Evolutionary conservation across 2,797 vertebrate species (phyloP).

Genomic region (Ptychadena robeensis): DNA sequence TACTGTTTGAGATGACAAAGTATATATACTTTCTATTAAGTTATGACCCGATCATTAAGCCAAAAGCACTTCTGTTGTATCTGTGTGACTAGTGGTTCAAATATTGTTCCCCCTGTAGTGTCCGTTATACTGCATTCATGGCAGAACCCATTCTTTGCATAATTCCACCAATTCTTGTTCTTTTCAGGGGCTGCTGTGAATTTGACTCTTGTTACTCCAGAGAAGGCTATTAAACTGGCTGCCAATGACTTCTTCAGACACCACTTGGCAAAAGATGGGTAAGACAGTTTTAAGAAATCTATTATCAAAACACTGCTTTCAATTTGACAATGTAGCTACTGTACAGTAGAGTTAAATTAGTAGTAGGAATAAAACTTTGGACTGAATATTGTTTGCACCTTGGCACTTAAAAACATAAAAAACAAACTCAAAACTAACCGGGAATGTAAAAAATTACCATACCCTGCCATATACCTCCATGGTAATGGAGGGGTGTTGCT

Average conservation of each 20-base stretch:
- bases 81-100: not conserved
- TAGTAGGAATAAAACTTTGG: no score
- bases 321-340: no score
- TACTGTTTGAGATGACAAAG: not conserved
- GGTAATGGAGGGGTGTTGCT: no score
- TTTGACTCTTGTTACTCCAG: slow-evolving; percentile 82
- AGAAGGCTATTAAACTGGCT: slow-evolving; percentile 85
- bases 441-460: no score
- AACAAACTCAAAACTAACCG: no score
- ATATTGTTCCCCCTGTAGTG: not conserved
- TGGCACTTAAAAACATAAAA: no score
- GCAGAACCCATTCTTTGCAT: not conserved
- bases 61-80: not conserved
- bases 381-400: no score
- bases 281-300: slow-evolving; percentile 26
- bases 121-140: slow-evolving; percentile 7
- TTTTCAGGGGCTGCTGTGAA: slow-evolving; percentile 82
- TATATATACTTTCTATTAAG: no score
- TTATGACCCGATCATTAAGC: not conserved
- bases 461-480: no score
- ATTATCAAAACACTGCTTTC: not conserved
- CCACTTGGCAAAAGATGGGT: slow-evolving; percentile 79
- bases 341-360: no score
- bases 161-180: slow-evolving; percentile 1
- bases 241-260: slow-evolving; percentile 84